These are phyloP conservation scores for Eilema griseolum DNA, from an alignment of 2,888 invertebrate genomes.

Conservation along the genomic window DNA sequence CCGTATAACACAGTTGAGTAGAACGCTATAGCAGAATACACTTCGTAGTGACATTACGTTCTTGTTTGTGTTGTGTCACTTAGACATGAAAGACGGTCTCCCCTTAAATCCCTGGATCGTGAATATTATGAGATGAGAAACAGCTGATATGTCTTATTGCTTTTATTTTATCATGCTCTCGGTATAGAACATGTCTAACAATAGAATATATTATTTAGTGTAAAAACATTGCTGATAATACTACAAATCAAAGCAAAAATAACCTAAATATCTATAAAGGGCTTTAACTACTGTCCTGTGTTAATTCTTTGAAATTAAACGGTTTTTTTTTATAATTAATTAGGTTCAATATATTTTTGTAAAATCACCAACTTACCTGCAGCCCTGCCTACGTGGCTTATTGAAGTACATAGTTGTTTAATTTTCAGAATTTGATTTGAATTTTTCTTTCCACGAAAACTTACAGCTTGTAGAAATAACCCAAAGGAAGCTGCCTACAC, in stretches of 20 bases:
- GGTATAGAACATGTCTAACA: constrained; percentile 2
- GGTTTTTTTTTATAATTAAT: no score
- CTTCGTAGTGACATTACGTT: constrained; percentile 8
- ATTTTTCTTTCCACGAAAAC: background rate
- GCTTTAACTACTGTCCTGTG: background rate
- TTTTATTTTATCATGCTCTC: constrained; percentile 9
- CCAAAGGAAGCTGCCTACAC: background rate
- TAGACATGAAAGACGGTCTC: constrained; percentile 2
- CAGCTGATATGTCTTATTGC: constrained; percentile 11
- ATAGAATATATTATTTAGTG: constrained; percentile 6
- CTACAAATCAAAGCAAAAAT: background rate
- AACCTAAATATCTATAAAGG: background rate
- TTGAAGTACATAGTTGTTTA: background rate
- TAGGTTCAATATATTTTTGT: background rate
- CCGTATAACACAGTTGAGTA: background rate
- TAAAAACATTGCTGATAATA: background rate
- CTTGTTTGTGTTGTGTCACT: constrained; percentile 7
- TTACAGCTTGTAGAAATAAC: no score
- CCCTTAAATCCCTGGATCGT: constrained; percentile 7
- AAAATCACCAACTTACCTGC: background rate
- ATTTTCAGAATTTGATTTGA: background rate
- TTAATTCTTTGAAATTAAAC: no score
- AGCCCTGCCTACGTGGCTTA: no score
- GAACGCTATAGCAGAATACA: constrained; percentile 6
- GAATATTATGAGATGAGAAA: constrained; percentile 6